Conservation (phyloP, 2,113 vertebrate species). For the Naja naja region DNA sequence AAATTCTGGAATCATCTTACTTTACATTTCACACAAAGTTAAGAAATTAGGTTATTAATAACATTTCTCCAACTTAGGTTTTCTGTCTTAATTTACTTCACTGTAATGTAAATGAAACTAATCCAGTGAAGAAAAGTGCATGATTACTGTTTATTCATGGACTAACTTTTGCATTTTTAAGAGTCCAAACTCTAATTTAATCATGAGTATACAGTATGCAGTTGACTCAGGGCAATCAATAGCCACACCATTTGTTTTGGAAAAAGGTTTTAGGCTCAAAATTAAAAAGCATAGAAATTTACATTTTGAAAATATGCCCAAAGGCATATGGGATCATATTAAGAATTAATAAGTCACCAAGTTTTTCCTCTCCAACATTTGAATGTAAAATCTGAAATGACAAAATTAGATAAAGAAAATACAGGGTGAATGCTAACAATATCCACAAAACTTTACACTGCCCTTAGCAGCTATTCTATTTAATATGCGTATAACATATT, state of each 20-base stretch:
- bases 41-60: conserved; percentile 48
- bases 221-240: conserved; percentile 70
- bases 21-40: conserved; percentile 35
- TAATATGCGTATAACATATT: conserved; percentile 49
- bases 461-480: conserved; percentile 65
- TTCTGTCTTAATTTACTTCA: conserved; percentile 46
- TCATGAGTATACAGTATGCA: conserved; percentile 50
- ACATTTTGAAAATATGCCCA: conserved; percentile 73
- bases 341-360: conserved; percentile 70
- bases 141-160: conserved; percentile 55
- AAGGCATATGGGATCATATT: conserved; percentile 72
- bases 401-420: conserved; percentile 72
- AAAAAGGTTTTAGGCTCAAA: conserved; percentile 66
- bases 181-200: conserved; percentile 67
- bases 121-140: conserved; percentile 43
- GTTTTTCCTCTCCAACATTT: conserved; percentile 59
- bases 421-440: conserved; percentile 68
- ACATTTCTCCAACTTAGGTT: background rate
- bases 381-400: conserved; percentile 72
- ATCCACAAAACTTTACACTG: conserved; percentile 69
- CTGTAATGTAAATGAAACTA: conserved; percentile 43
- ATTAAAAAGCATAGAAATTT: conserved; percentile 73
- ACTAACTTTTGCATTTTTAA: conserved; percentile 68
- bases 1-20: conserved; percentile 38
- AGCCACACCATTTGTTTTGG: conserved; percentile 70